These are phyloP conservation scores for Achlya flavicornis DNA, from an alignment of 2,888 invertebrate genomes.

Conservation along the genomic window DNA sequence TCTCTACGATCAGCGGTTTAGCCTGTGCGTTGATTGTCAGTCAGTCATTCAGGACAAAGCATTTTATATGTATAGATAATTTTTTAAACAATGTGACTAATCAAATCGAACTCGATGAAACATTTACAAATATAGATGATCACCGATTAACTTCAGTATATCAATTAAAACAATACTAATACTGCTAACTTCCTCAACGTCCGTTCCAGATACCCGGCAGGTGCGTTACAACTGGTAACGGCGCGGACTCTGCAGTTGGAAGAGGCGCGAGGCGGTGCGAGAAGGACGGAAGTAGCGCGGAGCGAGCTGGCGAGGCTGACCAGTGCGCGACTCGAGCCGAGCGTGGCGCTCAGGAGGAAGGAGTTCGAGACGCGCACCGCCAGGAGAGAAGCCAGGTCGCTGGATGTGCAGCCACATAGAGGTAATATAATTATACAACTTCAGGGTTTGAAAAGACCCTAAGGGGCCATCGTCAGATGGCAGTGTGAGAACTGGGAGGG, in stretches of 20 bases:
- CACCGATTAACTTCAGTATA: background rate
- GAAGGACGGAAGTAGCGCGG: conserved; percentile 86
- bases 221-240: conserved; percentile 87
- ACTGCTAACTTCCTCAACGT: background rate
- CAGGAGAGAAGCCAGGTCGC: conserved; percentile 72
- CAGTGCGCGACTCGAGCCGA: conserved; percentile 88
- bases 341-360: conserved; percentile 88
- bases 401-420: conserved; percentile 76
- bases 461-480: too few species aligned
- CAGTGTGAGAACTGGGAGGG: too few species aligned
- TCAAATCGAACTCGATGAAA: too few species aligned
- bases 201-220: conserved; percentile 66
- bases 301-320: conserved; percentile 87
- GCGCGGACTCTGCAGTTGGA: conserved; percentile 90
- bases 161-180: background rate
- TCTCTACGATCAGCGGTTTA: too few species aligned
- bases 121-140: background rate
- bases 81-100: background rate
- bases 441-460: too few species aligned
- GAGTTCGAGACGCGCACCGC: conserved; percentile 87
- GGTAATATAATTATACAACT: conserved; percentile 46
- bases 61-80: too few species aligned
- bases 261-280: conserved; percentile 85
- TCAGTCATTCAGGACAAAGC: too few species aligned
- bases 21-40: too few species aligned